These are phyloP conservation scores for Podarcis muralis DNA, from an alignment of 2,113 vertebrate species.

Conservation along the genomic window DNA sequence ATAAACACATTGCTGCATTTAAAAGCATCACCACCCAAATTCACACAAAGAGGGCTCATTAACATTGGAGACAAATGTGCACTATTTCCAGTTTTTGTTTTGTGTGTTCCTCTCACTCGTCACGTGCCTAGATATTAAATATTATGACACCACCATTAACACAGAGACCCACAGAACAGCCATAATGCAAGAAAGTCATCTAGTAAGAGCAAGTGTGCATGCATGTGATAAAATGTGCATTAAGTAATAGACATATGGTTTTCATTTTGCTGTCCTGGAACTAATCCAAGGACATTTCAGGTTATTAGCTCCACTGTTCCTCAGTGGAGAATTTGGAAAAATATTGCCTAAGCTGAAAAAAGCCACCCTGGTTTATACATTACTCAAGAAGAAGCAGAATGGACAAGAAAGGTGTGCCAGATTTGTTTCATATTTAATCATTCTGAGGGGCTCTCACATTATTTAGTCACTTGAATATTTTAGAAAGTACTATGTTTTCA, in stretches of 20 bases:
- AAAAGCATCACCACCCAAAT: neutral
- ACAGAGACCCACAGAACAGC: constrained; percentile 9
- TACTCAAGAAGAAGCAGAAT: constrained; percentile 32
- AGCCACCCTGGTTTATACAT: constrained; percentile 14
- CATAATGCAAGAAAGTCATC: neutral
- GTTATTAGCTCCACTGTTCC: constrained; percentile 66
- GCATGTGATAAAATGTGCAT: constrained; percentile 56
- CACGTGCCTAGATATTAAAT: neutral
- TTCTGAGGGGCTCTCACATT: neutral
- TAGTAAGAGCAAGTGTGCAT: constrained; percentile 35
- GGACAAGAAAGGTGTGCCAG: constrained; percentile 38
- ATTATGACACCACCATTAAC: constrained; percentile 33
- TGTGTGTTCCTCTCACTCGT: neutral
- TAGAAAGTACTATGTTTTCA: constrained; percentile 27
- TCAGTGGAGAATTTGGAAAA: constrained; percentile 61
- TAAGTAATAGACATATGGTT: constrained; percentile 67
- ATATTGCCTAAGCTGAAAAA: constrained; percentile 56
- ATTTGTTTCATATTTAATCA: constrained; percentile 9
- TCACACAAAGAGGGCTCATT: neutral
- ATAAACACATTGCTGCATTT: neutral
- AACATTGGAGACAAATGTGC: neutral
- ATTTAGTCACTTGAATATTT: constrained; percentile 20
- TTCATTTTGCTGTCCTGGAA: constrained; percentile 67
- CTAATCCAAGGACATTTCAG: constrained; percentile 58
- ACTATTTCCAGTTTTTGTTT: neutral